Evolutionary conservation across 2,113 vertebrate genomes (phyloP).

Genomic region (Macrotis lagotis): DNA sequence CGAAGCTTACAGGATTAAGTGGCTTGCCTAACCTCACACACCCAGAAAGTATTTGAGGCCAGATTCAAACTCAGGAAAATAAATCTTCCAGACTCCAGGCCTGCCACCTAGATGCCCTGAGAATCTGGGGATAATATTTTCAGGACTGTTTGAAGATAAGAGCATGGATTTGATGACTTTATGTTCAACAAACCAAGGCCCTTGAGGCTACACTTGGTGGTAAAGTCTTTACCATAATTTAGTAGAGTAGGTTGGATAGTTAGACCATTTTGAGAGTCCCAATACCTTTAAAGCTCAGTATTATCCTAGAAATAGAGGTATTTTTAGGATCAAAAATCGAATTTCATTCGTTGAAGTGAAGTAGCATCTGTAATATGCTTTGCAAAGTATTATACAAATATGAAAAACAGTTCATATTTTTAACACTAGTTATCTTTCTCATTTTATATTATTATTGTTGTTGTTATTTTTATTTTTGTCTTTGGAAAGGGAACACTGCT

Average conservation of each 20-base stretch:
- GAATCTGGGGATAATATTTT: not conserved
- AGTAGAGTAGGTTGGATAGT: not conserved
- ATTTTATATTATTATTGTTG: not conserved
- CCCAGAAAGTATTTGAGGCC: too few species aligned
- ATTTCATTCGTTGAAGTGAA: not conserved
- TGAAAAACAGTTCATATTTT: not conserved
- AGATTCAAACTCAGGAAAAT: not conserved
- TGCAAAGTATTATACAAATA: not conserved
- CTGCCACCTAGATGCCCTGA: not conserved
- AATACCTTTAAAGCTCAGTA: not conserved
- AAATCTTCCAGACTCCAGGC: not conserved
- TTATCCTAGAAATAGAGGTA: not conserved
- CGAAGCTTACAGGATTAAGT: not conserved
- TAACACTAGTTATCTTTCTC: not conserved
- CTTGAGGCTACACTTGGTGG: not conserved
- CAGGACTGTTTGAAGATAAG: not conserved
- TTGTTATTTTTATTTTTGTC: not conserved
- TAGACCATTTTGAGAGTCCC: not conserved
- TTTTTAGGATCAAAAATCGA: not conserved
- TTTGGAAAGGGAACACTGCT: constrained; percentile 12
- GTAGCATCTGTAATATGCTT: not conserved
- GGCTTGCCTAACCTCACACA: not conserved
- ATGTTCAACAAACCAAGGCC: not conserved
- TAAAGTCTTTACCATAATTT: not conserved
- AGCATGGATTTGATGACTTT: not conserved